These are phyloP conservation scores for Hypsopygia costalis DNA, from an alignment of 2,888 invertebrate genomes.

Conservation along the genomic window DNA sequence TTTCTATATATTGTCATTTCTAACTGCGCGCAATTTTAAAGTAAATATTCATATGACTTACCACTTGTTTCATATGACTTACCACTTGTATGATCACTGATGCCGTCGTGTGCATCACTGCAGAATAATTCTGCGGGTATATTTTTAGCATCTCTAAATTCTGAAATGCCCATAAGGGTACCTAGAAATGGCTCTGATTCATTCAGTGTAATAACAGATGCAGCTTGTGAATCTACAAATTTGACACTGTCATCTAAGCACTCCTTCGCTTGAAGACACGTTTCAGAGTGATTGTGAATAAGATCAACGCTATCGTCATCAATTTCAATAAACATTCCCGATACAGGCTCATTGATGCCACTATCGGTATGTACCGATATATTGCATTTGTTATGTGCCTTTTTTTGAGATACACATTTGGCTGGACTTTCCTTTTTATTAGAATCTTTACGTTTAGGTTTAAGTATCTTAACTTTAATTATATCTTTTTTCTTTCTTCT, in stretches of 20 bases:
- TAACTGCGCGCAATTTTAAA: no score
- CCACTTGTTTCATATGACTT: slow-evolving; percentile 18
- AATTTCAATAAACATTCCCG: slow-evolving; percentile 31
- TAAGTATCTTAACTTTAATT: slow-evolving; percentile 65
- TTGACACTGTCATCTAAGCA: slow-evolving; percentile 54
- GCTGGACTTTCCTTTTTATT: slow-evolving; percentile 15
- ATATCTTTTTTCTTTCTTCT: slow-evolving; percentile 52
- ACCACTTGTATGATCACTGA: slow-evolving; percentile 20
- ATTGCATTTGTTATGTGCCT: slow-evolving; percentile 18
- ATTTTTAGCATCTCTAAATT: slow-evolving; percentile 22
- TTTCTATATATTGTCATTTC: no score
- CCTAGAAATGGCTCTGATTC: slow-evolving; percentile 21
- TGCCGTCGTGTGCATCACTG: slow-evolving; percentile 38
- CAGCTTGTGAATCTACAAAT: slow-evolving; percentile 36
- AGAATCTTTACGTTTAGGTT: slow-evolving; percentile 37
- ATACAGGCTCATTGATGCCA: slow-evolving; percentile 50
- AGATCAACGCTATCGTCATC: slow-evolving; percentile 53
- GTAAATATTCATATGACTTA: no score
- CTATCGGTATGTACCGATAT: slow-evolving; percentile 42
- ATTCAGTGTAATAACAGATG: slow-evolving; percentile 46
- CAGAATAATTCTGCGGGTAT: slow-evolving; percentile 32
- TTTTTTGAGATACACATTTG: slow-evolving; percentile 1
- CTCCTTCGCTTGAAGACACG: slow-evolving; percentile 58
- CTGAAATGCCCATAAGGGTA: no score
- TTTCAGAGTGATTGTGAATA: slow-evolving; percentile 70